Evolutionary conservation across 2,797 vertebrate genomes (phyloP).

Genomic region (Ctenosaura bakeri): DNA sequence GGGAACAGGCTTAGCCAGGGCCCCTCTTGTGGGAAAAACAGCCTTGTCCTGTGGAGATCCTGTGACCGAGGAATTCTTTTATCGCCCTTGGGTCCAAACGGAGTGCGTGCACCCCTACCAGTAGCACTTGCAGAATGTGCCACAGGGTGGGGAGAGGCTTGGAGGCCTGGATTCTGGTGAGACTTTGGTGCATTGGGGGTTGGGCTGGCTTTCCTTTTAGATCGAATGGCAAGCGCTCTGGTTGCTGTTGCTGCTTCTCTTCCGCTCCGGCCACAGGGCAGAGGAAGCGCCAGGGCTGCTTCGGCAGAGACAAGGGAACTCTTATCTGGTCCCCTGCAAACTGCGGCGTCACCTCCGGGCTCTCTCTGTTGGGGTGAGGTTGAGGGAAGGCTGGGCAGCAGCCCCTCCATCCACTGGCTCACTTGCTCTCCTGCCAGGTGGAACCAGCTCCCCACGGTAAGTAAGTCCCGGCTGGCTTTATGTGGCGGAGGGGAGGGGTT

Average conservation of each 20-base stretch:
- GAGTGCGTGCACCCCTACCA: not conserved
- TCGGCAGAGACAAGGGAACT: not conserved
- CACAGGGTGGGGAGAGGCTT: not conserved
- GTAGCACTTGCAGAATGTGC: too few relatives aligned
- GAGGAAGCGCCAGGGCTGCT: not conserved
- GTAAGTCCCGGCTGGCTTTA: not conserved
- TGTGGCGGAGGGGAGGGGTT: too few relatives aligned
- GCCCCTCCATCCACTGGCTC: not conserved
- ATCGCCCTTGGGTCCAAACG: not conserved
- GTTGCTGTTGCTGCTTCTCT: too few relatives aligned
- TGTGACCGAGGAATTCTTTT: too few relatives aligned
- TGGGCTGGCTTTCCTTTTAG: too few relatives aligned
- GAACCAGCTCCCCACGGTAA: not conserved
- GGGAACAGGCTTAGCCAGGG: not conserved
- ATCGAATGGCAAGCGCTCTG: too few relatives aligned
- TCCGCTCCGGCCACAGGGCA: not conserved
- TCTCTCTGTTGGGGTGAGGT: too few relatives aligned
- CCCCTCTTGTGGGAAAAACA: not conserved
- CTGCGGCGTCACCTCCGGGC: not conserved
- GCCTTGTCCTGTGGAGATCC: too few relatives aligned
- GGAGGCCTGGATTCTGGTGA: not conserved
- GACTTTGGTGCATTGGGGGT: too few relatives aligned
- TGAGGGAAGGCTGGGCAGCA: not conserved
- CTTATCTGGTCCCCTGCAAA: not conserved
- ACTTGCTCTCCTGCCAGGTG: not conserved